Conservation (phyloP, 1,140 invertebrate genomes). For the Antheraea pernyi region DNA sequence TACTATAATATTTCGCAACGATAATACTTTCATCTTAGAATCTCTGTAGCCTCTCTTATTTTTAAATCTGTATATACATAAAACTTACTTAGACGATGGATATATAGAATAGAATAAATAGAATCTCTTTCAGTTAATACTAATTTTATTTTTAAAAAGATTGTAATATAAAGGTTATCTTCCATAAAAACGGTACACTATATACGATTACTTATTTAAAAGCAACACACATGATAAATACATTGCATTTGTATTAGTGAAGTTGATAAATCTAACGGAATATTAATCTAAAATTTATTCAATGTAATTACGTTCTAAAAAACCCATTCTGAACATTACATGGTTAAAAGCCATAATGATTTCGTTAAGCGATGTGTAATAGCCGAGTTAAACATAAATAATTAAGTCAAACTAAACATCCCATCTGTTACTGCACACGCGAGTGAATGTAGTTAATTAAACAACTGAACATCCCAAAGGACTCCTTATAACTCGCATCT, state of each 20-base stretch:
- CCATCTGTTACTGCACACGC: constrained; percentile 10
- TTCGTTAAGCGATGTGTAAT: constrained; percentile 11
- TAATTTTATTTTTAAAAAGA: too few relatives aligned
- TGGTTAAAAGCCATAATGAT: constrained; percentile 10
- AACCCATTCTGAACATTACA: background rate
- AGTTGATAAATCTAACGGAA: background rate
- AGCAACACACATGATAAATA: background rate
- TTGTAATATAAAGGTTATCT: too few relatives aligned
- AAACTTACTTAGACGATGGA: too few relatives aligned
- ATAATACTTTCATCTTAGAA: too few relatives aligned
- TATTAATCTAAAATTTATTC: background rate
- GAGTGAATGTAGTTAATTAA: constrained; percentile 10
- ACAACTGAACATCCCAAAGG: constrained; percentile 8
- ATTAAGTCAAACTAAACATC: constrained; percentile 9
- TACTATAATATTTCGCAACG: too few relatives aligned
- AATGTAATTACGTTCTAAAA: background rate
- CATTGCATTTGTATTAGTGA: background rate
- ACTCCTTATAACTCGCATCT: constrained; percentile 21
- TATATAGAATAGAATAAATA: too few relatives aligned
- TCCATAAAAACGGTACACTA: too few relatives aligned
- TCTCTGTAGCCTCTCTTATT: too few relatives aligned
- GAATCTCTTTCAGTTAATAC: too few relatives aligned
- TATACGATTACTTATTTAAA: background rate
- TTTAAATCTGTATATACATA: too few relatives aligned
- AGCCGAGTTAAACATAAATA: constrained; percentile 11